Base-by-base conservation (phyloP, 2,113 vertebrate genomes). In the Emydocephalus ijimae region DNA sequence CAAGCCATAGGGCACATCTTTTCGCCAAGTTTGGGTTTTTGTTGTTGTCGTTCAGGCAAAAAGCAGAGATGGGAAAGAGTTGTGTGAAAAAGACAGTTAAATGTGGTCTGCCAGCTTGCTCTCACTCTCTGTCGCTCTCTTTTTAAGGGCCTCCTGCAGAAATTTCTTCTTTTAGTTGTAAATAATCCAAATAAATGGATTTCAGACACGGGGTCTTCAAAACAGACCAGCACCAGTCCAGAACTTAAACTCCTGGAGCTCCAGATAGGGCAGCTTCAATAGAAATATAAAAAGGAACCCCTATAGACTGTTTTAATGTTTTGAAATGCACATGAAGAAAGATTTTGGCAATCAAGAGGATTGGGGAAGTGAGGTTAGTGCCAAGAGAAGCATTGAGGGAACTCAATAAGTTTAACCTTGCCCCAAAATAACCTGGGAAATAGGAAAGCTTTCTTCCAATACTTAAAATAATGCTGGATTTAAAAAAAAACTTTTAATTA, bases 1-100 rank as follows among this genome's bases (percentile, higher is more conserved):
- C 29, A 87, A 92, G 26, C 93, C 87, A 93, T 90, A 94, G 88
- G 96, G 96, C 93, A 87, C 29, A 2, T 6, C 5, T 92, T 81
- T 93, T 91, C 88, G 94, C 91, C 52, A 92, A 59, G 89, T 14
- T 0, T 57, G 50, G 20, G 29, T 92, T 39, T 39, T 92, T 90
- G 21, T 29, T 48, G n/a, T 48, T 90, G 0, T 45, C 26, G 7
- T 45, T 48, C 56, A 48, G 0, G 1, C 50, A 43, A 54, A 87
- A 87, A 52, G 45, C 87, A 85, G 91, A 12, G 7, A 50, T 43
- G 23, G 90, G 50, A 26, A 1, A 5, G 4, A 45, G 61, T 1
- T 3, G n/a, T 0, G 26, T 89, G 57, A 85, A 91, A 93, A 69
- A 0, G 85, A 90, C 90, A 93, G 92, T 87, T 87, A 92, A 92